Conservation (phyloP, 2,888 invertebrate species). For the Strigamia maritima region DNA sequence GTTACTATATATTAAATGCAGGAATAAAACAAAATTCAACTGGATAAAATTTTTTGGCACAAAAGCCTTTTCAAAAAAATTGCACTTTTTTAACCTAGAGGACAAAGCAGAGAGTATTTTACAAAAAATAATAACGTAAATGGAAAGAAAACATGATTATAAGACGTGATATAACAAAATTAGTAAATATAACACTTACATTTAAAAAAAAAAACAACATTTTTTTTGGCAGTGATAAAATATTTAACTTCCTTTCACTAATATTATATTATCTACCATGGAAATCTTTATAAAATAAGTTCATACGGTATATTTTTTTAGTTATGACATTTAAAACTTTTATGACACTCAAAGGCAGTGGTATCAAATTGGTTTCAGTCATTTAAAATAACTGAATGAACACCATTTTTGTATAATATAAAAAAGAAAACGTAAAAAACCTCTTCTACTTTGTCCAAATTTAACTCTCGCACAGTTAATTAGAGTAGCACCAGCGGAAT, state of each 20-base stretch:
- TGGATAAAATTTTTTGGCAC: slow-evolving; percentile 11
- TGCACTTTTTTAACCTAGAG: background rate
- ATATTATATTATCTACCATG: background rate
- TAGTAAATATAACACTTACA: slow-evolving; percentile 12
- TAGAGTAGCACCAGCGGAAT: slow-evolving; percentile 30
- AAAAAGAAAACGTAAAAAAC: background rate
- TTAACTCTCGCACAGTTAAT: background rate
- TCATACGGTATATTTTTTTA: background rate
- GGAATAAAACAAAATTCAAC: slow-evolving; percentile 18
- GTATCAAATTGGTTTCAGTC: slow-evolving; percentile 2
- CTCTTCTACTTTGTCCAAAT: slow-evolving; percentile 7
- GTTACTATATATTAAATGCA: slow-evolving; percentile 24
- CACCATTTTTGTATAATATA: background rate
- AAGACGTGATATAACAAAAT: background rate
- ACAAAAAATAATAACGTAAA: slow-evolving; percentile 6
- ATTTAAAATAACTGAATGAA: slow-evolving; percentile 30
- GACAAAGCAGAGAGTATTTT: slow-evolving; percentile 32
- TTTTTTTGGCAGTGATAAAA: slow-evolving; percentile 23
- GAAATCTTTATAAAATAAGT: background rate
- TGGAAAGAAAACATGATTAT: background rate
- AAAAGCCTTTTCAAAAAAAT: background rate
- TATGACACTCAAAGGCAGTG: slow-evolving; percentile 25
- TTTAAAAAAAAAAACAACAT: background rate
- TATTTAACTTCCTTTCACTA: background rate
- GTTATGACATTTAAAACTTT: background rate